Conservation (phyloP, 1,140 invertebrate species). For the Alviniconcha marisindica region DNA sequence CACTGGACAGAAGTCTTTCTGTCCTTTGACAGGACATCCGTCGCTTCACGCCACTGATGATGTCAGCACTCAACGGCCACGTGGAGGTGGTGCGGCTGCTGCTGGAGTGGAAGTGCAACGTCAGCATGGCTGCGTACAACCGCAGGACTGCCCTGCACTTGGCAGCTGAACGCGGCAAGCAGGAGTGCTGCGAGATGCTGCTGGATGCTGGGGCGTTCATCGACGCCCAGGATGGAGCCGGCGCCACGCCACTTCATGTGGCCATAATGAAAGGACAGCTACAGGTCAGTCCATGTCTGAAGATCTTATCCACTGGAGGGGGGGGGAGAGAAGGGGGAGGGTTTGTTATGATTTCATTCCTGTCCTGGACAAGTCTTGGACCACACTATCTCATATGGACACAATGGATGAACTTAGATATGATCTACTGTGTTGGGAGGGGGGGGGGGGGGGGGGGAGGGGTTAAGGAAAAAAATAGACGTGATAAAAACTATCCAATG, state of each 20-base stretch:
- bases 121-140: slow-evolving; percentile 72
- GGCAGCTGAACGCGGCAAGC: slow-evolving; percentile 75
- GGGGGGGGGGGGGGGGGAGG: too few relatives aligned
- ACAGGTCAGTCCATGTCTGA: slow-evolving; percentile 34
- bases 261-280: slow-evolving; percentile 65
- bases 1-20: too few relatives aligned
- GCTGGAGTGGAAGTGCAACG: slow-evolving; percentile 66
- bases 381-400: too few relatives aligned
- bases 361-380: too few relatives aligned
- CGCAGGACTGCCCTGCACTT: slow-evolving; percentile 73
- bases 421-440: too few relatives aligned
- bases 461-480: too few relatives aligned
- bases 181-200: slow-evolving; percentile 78
- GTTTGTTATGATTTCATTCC: too few relatives aligned
- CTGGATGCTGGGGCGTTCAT: slow-evolving; percentile 73
- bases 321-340: too few relatives aligned
- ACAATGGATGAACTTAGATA: too few relatives aligned
- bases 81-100: slow-evolving; percentile 63
- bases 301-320: too few relatives aligned
- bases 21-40: slow-evolving; percentile 62
- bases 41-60: slow-evolving; percentile 73
- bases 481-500: too few relatives aligned
- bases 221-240: slow-evolving; percentile 68
- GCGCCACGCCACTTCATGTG: slow-evolving; percentile 66
- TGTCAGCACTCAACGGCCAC: slow-evolving; percentile 71